phyloP scores from a whole-genome alignment of 53 echinoderm and acorn worm species.

The Arbacia lixula region DNA sequence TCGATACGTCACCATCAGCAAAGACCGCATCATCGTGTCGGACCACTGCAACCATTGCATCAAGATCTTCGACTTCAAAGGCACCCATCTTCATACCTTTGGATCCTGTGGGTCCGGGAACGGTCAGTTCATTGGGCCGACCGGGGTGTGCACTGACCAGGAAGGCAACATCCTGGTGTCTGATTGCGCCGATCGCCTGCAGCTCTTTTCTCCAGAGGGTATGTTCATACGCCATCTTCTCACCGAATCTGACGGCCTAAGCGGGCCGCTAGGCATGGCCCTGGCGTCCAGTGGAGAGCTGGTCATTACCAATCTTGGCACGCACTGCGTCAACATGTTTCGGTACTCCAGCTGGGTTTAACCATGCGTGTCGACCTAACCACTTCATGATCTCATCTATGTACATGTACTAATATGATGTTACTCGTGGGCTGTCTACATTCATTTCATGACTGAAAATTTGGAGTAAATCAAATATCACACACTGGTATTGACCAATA shows the following conservation, averaged over 20 bases:
- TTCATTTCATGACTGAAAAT: no score
- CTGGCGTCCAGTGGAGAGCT: slow-evolving; percentile 82
- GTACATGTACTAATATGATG: no score
- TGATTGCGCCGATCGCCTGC: slow-evolving; percentile 95
- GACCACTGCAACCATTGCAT: slow-evolving; percentile 99
- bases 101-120: slow-evolving; percentile 95
- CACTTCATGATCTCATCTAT: no score
- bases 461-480: no score
- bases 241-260: slow-evolving; percentile 88
- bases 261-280: slow-evolving; percentile 95
- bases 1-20: slow-evolving; percentile 83
- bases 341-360: slow-evolving; percentile 90
- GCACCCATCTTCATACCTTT: slow-evolving; percentile 84
- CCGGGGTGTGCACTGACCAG: slow-evolving; percentile 93
- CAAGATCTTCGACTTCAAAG: slow-evolving; percentile 91
- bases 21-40: slow-evolving; percentile 88
- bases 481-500: no score
- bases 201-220: slow-evolving; percentile 93
- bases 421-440: no score
- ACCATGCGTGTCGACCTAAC: no score
- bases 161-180: slow-evolving; percentile 98
- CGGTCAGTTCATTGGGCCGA: slow-evolving; percentile 99
- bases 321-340: slow-evolving; percentile 97
- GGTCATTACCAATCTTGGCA: slow-evolving; percentile 95
- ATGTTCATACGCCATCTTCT: slow-evolving; percentile 85